These are phyloP conservation scores for Callimorpha dominula DNA, from an alignment of 2,888 invertebrate species.

Conservation along the genomic window DNA sequence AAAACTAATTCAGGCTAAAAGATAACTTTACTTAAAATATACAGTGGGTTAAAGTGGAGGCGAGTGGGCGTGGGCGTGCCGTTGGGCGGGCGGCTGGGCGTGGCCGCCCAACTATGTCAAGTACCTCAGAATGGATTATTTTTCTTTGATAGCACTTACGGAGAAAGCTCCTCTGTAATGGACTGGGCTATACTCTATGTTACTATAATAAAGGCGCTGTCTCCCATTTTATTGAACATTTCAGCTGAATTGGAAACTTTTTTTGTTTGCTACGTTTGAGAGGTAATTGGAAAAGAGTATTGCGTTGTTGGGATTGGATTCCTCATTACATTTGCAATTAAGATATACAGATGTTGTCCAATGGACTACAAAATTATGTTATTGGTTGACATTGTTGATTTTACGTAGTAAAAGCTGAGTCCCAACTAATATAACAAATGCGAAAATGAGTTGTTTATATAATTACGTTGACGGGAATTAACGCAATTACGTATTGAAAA, in stretches of 20 bases:
- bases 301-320: background rate
- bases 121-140: slow-evolving; percentile 60
- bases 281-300: slow-evolving; percentile 8
- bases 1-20: slow-evolving; percentile 55
- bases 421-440: too few relatives aligned
- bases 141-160: slow-evolving; percentile 61
- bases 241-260: slow-evolving; percentile 37
- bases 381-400: background rate
- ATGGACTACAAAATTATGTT: background rate
- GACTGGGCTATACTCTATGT: slow-evolving; percentile 51
- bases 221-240: slow-evolving; percentile 47
- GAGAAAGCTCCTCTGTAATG: slow-evolving; percentile 55
- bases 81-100: slow-evolving; percentile 70
- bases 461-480: too few relatives aligned
- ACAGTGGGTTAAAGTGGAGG: slow-evolving; percentile 44
- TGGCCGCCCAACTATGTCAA: slow-evolving; percentile 71
- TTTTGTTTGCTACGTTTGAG: slow-evolving; percentile 5
- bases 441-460: too few relatives aligned
- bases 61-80: slow-evolving; percentile 56
- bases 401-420: background rate
- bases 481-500: too few relatives aligned
- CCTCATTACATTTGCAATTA: background rate
- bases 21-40: slow-evolving; percentile 62
- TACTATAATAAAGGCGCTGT: slow-evolving; percentile 43
- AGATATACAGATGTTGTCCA: background rate